Conservation (phyloP, 2,797 vertebrate genomes). For the Botia kubotai region DNA sequence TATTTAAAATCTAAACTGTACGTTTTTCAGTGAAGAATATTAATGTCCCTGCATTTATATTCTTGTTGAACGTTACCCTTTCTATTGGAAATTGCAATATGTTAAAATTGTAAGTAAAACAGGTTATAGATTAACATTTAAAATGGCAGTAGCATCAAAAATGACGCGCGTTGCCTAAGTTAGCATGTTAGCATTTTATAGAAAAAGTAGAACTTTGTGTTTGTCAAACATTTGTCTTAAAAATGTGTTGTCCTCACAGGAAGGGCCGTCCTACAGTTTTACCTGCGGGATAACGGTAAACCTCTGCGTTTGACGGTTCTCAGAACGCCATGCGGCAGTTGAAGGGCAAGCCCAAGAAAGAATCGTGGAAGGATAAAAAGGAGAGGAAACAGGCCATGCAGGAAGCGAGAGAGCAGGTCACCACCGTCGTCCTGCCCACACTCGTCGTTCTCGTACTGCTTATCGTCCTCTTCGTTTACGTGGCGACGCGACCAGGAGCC, state of each 20-base stretch:
- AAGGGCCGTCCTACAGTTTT: background rate
- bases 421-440: constrained; percentile 91
- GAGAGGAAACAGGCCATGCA: constrained; percentile 97
- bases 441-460: constrained; percentile 87
- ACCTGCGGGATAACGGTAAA: constrained; percentile 12
- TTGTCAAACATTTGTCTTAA: background rate
- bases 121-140: no score
- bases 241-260: constrained; percentile 26
- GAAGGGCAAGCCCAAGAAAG: constrained; percentile 96
- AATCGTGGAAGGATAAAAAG: constrained; percentile 96
- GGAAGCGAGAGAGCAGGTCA: constrained; percentile 92
- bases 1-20: no score
- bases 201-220: background rate
- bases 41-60: no score
- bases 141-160: no score
- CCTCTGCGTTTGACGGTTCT: background rate
- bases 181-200: background rate
- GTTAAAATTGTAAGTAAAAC: no score
- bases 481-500: constrained; percentile 89
- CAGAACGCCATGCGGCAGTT: constrained; percentile 90
- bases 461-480: constrained; percentile 93
- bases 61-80: no score
- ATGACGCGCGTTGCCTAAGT: no score
- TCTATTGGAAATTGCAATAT: no score
- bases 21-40: no score